Evolutionary conservation across 1,140 invertebrate species (phyloP), one percentile per base, ranked within the genome.

Genomic region (Lutraria rhynchaena): DNA sequence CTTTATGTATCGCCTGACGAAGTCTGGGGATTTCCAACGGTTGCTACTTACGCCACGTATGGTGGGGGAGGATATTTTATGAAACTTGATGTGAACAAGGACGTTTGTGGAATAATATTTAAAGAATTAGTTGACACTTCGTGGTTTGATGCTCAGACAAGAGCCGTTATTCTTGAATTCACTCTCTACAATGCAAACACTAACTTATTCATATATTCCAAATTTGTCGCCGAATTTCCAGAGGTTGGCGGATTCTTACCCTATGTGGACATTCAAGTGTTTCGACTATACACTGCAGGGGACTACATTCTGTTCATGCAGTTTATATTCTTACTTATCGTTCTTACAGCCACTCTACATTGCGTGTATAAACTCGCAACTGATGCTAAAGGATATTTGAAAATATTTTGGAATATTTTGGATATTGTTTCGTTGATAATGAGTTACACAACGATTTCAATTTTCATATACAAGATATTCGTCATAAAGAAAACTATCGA

Each of bases 91-190:
- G 76, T 84, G 17, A 81, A 82, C 58, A 31, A 44, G n/a, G 73
- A 81, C 22, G 63, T 81, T 1, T 81, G 76, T 27, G 35, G 31
- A 31, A 65, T 55, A 19, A 83, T 82, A 37, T 76, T 94, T 17
- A 82, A 88, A 7, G 77, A 88, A 35, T 77, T 94, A 9, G 65
- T 91, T 24, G 71, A 85, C 5, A 73, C 86, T 60, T 77, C 63
- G 24, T 94, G 94, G 93, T 91, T 94, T n/a, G 93, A 94, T 80
- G 74, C 87, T 24, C 70, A 88, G 24, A 93, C 93, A 5, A 83
- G 93, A 78, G 93, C 93, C 1, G 86, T 94, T 33, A 91, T 94
- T 71, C 81, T 93, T 3, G 93, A 94, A 69, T 93, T 93, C 81
- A 92, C 93, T 15, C 85, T 93, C 0, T 94, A 94, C 80, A 94